Evolutionary conservation across 2,888 invertebrate genomes (phyloP), one percentile per base, ranked within the genome.

Genomic region (Rhabditoides inermis): DNA sequence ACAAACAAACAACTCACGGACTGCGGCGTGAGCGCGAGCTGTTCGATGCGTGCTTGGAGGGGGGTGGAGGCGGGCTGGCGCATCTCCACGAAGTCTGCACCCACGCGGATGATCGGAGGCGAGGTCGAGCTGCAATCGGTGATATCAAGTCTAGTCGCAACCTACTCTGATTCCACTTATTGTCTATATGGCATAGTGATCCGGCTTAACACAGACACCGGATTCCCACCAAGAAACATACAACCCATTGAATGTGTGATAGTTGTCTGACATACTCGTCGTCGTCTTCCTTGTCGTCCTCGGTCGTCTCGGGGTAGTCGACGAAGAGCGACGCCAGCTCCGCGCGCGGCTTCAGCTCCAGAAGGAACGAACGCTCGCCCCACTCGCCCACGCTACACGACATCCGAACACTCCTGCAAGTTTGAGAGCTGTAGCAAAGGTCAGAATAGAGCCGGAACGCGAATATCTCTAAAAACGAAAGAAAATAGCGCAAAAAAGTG

Each of bases 11-110:
- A n/a, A n/a, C n/a, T n/a, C n/a, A n/a, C n/a, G 3, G 70, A 69
- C 25, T 71, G 70, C 18, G 77, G 71, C 22, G 72, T 58, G 5
- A 78, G 60, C 2, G 67, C 52, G 18, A 70, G 39, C 23, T 63
- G 63, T 23, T 50, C 49, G 41, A 71, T 23, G 15, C 52, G 53
- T 6, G 60, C 61, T 1, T 57, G 55, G 49, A n/a, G n/a, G n/a
- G n/a, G n/a, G n/a, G n/a, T 39, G 23, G n/a, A 18, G n/a, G 45
- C 4, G 18, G 45, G 45, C n/a, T 27, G n/a, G n/a, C 45, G 39
- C 12, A 47, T n/a, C 25, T 47, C 37, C 12, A 47, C 39, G n/a
- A 23, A 41, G 39, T 47, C n/a, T 4, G 15, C 37, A 23, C 48
- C 22, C 6, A 47, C 36, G 15, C 48, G 18, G 12, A 47, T 37